Conservation (phyloP, 1,140 invertebrate species). For the Procambarus clarkii region DNA sequence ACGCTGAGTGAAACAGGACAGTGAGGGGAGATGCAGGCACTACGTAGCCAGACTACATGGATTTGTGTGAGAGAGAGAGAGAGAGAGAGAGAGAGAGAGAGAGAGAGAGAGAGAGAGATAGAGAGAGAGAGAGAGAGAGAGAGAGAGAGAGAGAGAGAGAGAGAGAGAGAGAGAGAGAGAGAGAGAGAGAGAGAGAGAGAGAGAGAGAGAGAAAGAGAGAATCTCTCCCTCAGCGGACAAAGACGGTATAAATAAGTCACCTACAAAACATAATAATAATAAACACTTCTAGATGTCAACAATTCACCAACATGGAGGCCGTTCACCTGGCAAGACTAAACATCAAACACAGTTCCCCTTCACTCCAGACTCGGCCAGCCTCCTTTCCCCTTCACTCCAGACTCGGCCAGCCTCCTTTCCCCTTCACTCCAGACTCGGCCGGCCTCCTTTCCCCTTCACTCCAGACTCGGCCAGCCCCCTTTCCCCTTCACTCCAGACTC, state of each 20-base stretch:
- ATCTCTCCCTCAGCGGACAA: no score
- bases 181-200: slow-evolving; percentile 23
- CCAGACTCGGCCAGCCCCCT: no score
- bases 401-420: slow-evolving; percentile 2
- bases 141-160: neutral
- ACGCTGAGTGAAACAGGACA: no score
- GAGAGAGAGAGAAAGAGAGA: slow-evolving; percentile 28
- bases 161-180: neutral
- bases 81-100: no score
- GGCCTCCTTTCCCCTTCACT: neutral
- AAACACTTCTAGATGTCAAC: neutral
- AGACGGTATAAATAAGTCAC: no score
- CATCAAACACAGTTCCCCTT: neutral
- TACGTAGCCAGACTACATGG: no score
- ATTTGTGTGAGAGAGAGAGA: no score
- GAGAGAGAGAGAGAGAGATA: no score
- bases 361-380: no score
- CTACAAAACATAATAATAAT: neutral
- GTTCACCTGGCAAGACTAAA: neutral
- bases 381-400: neutral
- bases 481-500: no score
- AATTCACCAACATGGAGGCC: neutral
- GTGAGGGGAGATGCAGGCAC: no score
- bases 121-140: neutral
- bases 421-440: slow-evolving; percentile 2